A percentile compares a stretch with the other conserved stretches of the same genome.
Evolutionary conservation across 2,113 vertebrate genomes (phyloP).

Genomic region (Baryphthengus martii): DNA sequence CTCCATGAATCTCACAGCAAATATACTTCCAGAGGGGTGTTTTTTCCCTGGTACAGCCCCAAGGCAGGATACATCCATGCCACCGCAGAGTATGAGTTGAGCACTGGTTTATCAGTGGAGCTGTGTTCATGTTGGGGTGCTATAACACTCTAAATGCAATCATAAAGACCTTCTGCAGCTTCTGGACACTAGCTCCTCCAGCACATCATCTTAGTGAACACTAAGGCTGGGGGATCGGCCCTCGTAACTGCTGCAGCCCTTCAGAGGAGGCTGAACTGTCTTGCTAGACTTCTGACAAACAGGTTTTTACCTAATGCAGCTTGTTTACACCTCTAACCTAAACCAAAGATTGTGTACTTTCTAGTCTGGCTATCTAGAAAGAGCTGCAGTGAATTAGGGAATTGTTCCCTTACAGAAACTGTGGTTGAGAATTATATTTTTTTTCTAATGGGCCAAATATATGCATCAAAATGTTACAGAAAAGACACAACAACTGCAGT

Average conservation of each 20-base stretch:
- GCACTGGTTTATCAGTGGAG: rapidly evolving
- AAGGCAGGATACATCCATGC: background rate
- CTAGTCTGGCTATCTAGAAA: background rate
- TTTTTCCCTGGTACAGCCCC: background rate
- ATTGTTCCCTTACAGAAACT: background rate
- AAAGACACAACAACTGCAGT: background rate
- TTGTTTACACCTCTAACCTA: background rate
- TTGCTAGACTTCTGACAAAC: background rate
- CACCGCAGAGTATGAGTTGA: background rate
- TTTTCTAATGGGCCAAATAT: conserved; percentile 25
- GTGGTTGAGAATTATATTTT: conserved; percentile 7
- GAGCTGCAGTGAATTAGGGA: background rate
- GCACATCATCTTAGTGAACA: background rate
- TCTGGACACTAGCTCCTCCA: background rate
- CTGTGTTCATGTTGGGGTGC: background rate
- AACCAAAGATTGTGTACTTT: background rate
- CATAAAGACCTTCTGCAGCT: background rate
- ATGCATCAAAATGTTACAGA: background rate
- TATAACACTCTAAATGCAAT: background rate
- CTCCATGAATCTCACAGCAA: background rate
- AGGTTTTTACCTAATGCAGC: background rate
- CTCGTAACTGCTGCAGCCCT: background rate
- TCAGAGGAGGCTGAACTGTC: background rate
- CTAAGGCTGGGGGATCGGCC: background rate
- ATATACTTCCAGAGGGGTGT: background rate